Evolutionary conservation across 2,888 invertebrate species (phyloP).

Genomic region (Heliconius erato): DNA sequence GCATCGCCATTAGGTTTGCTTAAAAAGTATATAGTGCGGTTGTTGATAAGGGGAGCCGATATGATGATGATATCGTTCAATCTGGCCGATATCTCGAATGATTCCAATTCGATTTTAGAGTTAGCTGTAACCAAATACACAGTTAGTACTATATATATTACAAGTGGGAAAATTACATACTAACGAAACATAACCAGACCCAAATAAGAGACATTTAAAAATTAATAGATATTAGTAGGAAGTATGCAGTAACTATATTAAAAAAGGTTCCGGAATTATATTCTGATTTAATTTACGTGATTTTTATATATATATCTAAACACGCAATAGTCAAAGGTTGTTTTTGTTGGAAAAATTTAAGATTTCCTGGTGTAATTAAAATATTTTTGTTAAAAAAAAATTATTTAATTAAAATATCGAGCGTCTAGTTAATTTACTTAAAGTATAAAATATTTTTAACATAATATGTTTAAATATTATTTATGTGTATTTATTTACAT

Average conservation of each 20-base stretch:
- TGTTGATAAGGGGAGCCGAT: constrained; percentile 62
- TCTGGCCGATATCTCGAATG: constrained; percentile 59
- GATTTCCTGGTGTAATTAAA: not conserved
- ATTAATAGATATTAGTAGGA: too few species aligned
- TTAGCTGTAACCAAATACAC: constrained; percentile 60
- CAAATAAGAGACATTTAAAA: not conserved
- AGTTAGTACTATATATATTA: too few species aligned
- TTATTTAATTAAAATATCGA: too few species aligned
- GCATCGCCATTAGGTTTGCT: constrained; percentile 67
- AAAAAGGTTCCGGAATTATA: too few species aligned
- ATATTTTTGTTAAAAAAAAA: not conserved
- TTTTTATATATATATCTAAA: too few species aligned
- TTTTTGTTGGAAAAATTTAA: not conserved
- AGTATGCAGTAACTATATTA: too few species aligned
- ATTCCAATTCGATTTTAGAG: constrained; percentile 63
- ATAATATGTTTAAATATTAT: not conserved
- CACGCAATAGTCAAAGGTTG: too few species aligned
- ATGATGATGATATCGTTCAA: constrained; percentile 66
- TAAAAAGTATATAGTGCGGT: constrained; percentile 60
- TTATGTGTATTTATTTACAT: not conserved
- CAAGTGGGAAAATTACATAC: too few species aligned
- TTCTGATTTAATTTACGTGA: too few species aligned
- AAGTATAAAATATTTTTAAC: not conserved
- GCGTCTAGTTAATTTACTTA: too few species aligned
- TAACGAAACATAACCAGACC: not conserved